Conservation (phyloP, 2,113 vertebrate species). For the Mellivora capensis region DNA sequence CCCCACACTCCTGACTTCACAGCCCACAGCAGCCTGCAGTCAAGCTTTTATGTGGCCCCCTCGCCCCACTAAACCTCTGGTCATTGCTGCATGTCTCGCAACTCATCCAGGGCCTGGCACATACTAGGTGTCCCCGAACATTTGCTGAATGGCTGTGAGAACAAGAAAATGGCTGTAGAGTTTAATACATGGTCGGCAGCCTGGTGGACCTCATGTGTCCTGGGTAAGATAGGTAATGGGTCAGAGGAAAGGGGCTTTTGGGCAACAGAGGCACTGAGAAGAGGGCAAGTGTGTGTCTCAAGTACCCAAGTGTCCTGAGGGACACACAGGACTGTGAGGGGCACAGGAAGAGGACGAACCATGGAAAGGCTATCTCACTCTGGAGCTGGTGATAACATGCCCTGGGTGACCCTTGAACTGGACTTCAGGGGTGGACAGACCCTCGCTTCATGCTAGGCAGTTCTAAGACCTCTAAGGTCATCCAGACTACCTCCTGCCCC, state of each 20-base stretch:
- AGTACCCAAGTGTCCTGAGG: neutral
- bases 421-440: neutral
- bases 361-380: neutral
- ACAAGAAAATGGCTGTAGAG: neutral
- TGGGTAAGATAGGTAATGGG: neutral
- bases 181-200: neutral
- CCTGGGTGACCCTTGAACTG: neutral
- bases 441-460: neutral
- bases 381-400: neutral
- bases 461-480: neutral
- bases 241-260: neutral
- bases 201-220: neutral
- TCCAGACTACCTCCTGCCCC: neutral
- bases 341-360: neutral
- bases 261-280: neutral
- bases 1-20: neutral
- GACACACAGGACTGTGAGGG: neutral
- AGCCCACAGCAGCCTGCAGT: neutral
- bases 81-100: neutral
- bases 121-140: neutral
- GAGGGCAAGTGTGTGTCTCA: neutral
- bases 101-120: neutral
- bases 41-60: neutral
- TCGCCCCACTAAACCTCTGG: fast-evolving
- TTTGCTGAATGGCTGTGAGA: neutral